These are phyloP conservation scores for Rhimphoctona megacephalus DNA, from an alignment of 2,888 invertebrate species.

Conservation along the genomic window DNA sequence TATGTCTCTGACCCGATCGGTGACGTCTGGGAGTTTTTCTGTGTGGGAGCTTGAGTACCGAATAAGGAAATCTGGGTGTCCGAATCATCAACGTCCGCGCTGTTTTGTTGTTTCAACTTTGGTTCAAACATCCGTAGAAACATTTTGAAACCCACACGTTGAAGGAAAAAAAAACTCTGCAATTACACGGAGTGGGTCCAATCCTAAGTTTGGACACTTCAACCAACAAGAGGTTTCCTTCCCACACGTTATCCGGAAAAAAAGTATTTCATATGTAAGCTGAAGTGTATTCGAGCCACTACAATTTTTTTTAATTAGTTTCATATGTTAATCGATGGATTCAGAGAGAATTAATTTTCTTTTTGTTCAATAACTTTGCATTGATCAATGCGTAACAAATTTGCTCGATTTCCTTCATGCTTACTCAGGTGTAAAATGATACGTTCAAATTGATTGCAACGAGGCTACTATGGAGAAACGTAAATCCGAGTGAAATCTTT, in stretches of 20 bases:
- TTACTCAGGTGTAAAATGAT: not conserved
- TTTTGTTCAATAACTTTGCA: not conserved
- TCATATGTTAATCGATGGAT: not conserved
- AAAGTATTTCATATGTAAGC: not conserved
- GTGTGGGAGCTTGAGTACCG: constrained; percentile 61
- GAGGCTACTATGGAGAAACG: not conserved
- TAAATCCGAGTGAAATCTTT: constrained; percentile 2
- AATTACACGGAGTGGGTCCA: constrained; percentile 3
- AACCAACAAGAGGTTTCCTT: not conserved
- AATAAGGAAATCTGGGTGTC: constrained; percentile 63
- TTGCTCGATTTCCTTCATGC: not conserved
- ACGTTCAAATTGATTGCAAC: not conserved
- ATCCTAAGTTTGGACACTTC: not conserved
- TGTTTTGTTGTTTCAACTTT: constrained; percentile 56
- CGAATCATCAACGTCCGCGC: constrained; percentile 46
- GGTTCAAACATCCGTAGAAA: constrained; percentile 42
- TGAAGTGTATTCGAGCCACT: not conserved
- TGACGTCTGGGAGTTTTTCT: not conserved
- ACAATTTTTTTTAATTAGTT: not conserved
- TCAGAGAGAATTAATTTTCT: not conserved
- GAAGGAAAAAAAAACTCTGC: constrained; percentile 19
- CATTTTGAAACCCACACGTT: constrained; percentile 48
- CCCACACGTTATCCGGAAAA: constrained; percentile 36
- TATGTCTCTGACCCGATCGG: not conserved
- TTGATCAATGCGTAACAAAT: not conserved